Evolutionary conservation across 2,888 invertebrate genomes (phyloP).

Genomic region (Drosophila niveifrons): DNA sequence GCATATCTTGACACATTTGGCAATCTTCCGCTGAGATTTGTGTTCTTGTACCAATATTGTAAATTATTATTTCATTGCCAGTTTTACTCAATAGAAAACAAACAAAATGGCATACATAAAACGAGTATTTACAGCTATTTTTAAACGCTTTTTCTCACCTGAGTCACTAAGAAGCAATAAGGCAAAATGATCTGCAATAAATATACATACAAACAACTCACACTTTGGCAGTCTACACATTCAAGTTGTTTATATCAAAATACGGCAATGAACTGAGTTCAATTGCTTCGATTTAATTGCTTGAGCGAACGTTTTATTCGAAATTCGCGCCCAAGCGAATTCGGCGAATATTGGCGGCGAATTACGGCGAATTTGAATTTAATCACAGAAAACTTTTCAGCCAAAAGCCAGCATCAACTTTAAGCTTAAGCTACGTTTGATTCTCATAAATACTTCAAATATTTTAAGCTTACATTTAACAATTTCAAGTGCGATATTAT

Average conservation of each 20-base stretch:
- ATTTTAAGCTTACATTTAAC: no score
- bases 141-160: no score
- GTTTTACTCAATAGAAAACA: neutral
- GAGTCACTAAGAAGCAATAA: neutral
- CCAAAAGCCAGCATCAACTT: neutral
- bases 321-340: neutral
- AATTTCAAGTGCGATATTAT: no score
- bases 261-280: neutral
- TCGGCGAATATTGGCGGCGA: neutral
- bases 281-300: neutral
- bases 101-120: neutral
- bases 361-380: neutral
- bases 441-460: neutral
- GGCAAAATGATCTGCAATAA: neutral
- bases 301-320: neutral
- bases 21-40: neutral
- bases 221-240: neutral
- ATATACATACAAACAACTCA: neutral
- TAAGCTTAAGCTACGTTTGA: neutral
- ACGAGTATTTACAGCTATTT: no score
- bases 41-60: no score
- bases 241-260: neutral
- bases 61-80: neutral
- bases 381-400: no score
- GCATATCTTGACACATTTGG: neutral